Percentiles rank a stretch among this genome's conserved stretches.
Evolutionary conservation across 1,140 invertebrate genomes (phyloP).

Genomic region (Hyles euphorbiae): DNA sequence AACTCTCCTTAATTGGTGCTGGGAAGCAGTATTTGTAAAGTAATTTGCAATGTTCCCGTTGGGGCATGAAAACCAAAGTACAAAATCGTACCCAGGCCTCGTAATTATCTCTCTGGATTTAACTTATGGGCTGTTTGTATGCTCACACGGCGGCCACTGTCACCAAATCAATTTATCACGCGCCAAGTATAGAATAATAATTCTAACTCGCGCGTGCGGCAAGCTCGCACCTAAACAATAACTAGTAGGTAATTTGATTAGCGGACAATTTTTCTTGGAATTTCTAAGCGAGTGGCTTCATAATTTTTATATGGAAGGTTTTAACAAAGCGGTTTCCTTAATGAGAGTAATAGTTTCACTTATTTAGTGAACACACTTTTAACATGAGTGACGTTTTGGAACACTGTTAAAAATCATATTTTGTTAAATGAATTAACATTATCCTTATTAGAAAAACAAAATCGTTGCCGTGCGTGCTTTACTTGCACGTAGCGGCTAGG

Average conservation of each 20-base stretch:
- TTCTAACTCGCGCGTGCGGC: conserved; percentile 46
- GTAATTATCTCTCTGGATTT: conserved; percentile 45
- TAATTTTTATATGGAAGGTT: not conserved
- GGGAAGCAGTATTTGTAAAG: too few relatives aligned
- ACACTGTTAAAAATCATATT: too few relatives aligned
- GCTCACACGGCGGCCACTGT: conserved; percentile 42
- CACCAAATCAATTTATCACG: conserved; percentile 66
- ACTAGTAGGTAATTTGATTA: conserved; percentile 48
- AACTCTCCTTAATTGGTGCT: too few relatives aligned
- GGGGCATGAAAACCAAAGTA: conserved; percentile 3
- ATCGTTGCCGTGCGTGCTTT: too few relatives aligned
- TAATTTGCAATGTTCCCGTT: too few relatives aligned
- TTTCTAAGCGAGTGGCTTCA: conserved; percentile 10
- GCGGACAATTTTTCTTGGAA: conserved; percentile 39
- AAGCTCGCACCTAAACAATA: conserved; percentile 56
- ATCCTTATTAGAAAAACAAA: too few relatives aligned
- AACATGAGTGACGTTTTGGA: too few relatives aligned
- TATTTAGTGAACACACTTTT: too few relatives aligned
- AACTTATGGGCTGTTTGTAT: conserved; percentile 49
- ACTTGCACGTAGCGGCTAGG: not conserved
- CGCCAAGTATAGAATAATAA: conserved; percentile 54
- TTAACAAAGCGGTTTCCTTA: not conserved
- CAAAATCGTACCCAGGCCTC: conserved; percentile 19
- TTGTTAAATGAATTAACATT: too few relatives aligned
- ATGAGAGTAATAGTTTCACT: too few relatives aligned